phyloP scores from a whole-genome alignment of 2,797 vertebrate genomes.

The Neosilurus hyrtlii region DNA sequence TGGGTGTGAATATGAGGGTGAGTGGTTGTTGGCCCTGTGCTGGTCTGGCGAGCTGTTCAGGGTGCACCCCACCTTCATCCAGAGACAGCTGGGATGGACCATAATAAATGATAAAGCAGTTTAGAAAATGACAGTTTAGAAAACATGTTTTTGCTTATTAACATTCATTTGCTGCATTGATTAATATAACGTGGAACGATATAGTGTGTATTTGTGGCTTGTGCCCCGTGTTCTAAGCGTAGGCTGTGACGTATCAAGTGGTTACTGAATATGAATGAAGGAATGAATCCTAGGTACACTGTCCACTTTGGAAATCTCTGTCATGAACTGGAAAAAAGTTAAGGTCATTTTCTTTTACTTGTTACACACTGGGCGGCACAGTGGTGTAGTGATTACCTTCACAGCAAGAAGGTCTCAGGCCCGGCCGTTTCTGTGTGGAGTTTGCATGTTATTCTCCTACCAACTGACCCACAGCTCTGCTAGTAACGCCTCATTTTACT shows the following conservation, averaged over 20 bases:
- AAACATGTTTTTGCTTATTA: background rate
- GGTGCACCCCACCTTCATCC: no score
- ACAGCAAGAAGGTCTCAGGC: no score
- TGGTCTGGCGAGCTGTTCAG: no score
- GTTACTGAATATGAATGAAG: background rate
- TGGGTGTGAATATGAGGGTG: no score
- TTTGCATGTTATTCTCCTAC: background rate
- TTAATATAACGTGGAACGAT: background rate
- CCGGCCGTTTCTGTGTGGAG: no score
- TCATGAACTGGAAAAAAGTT: background rate
- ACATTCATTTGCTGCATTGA: background rate
- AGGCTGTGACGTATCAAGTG: background rate
- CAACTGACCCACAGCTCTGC: constrained; percentile 11
- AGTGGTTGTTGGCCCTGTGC: no score
- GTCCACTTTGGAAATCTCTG: background rate
- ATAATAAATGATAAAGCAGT: no score
- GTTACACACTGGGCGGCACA: no score
- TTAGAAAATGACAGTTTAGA: no score
- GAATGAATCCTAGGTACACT: background rate
- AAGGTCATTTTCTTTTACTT: background rate
- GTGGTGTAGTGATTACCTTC: no score
- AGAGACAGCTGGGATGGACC: no score
- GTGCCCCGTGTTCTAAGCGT: background rate
- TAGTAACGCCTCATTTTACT: background rate
- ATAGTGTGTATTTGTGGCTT: background rate